Conservation (phyloP, 2,113 vertebrate species). For the Anthoscopus minutus region DNA sequence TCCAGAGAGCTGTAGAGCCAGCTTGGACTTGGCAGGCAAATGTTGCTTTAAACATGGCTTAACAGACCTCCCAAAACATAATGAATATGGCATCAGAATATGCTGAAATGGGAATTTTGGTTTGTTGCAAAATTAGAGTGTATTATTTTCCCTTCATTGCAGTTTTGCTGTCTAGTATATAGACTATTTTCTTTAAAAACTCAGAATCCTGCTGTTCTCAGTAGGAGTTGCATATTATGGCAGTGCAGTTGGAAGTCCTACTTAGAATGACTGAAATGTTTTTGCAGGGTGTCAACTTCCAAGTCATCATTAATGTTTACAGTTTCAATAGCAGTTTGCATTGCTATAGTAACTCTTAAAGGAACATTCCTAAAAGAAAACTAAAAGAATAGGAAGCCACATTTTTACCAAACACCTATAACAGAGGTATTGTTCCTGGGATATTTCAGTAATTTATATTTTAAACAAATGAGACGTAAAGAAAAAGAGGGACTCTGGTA, state of each 20-base stretch:
- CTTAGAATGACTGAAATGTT: constrained; percentile 61
- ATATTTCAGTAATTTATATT: not conserved
- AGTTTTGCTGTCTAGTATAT: constrained; percentile 37
- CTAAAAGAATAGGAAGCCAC: constrained; percentile 18
- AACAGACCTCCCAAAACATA: constrained; percentile 47
- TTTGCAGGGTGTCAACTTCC: constrained; percentile 63
- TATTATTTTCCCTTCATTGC: constrained; percentile 52
- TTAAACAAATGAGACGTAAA: not conserved
- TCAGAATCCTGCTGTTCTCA: constrained; percentile 43
- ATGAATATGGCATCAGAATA: not conserved
- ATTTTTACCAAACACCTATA: not conserved
- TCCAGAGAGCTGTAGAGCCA: constrained; percentile 42
- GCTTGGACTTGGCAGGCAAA: constrained; percentile 36
- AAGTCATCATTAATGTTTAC: constrained; percentile 63
- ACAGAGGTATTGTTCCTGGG: not conserved
- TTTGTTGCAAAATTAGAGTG: constrained; percentile 55
- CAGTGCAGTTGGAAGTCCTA: constrained; percentile 52
- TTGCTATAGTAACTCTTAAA: constrained; percentile 58
- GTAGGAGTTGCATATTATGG: constrained; percentile 37
- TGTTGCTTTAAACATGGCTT: constrained; percentile 33
- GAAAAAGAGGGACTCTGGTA: not conserved
- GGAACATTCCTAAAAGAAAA: not conserved
- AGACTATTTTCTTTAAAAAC: constrained; percentile 28
- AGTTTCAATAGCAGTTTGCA: constrained; percentile 49
- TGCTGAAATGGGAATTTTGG: constrained; percentile 52